Base-by-base conservation (phyloP, 2,113 vertebrate genomes). In the Xenus cinereus region DNA sequence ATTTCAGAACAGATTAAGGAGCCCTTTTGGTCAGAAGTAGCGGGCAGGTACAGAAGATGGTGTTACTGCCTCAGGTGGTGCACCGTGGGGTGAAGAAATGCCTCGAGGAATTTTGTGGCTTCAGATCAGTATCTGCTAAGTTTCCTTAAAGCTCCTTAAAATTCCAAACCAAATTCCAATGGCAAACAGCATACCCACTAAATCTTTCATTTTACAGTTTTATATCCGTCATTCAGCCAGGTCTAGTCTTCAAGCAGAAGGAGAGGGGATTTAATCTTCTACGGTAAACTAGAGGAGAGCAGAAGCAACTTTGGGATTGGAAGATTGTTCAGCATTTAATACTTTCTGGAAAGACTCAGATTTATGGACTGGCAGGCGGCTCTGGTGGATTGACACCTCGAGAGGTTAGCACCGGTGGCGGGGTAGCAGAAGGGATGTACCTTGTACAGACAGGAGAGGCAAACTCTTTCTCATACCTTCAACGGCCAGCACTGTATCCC, bases 81-180 rank as follows among this genome's bases (percentile, higher is more conserved):
- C 41, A 18, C 11, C 73, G 43, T 23, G 75, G 53, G 83, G 84
- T 88, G 83, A 71, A 96, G 81, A 93, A 93, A 96, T 46, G 18
- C 73, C 82, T 90, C 26, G 45, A 75, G 51, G 66, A 95, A 94
- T 95, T 93, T 48, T 83, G 57, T 83, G 39, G 48, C 84, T 96
- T 92, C 62, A 87, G 95, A 95, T 95, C 39, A 77, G 62, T 94
- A 94, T 93, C 91, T 92, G 50, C 22, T 63, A 77, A 67, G 11
- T 82, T 56, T 93, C 41, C 56, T 78, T 79, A 90, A 93, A 97
- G 54, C 71, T 84, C 48, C 74, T 93, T 95, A 79, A 89, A 96
- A 95, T 96, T 96, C 83, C 94, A 93, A 84, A 73, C 53, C 56
- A 68, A 87, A 93, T 89, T 87, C 60, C 86, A 69, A 87, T 56